Base-by-base conservation (phyloP, 2,888 invertebrate species). In the Chelonus formosanus region DNA sequence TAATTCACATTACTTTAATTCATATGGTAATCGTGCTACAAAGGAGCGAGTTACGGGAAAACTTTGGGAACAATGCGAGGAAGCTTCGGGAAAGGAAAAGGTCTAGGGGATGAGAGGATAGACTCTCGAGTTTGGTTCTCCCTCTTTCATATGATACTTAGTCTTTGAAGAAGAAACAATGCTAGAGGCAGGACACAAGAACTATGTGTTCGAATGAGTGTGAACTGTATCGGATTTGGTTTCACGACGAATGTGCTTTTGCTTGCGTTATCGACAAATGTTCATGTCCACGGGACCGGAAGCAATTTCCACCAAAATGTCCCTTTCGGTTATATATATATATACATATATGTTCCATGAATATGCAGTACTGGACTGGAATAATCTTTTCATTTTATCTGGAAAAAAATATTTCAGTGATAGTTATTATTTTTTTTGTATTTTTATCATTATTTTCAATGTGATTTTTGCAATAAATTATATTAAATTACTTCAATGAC, bases 1-100 rank as follows among this genome's bases (percentile, higher is more conserved):
- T 91, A 90, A 90, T 91, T 91, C 90, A 91, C 88, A 83, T 86
- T 88, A 89, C 89, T 90, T 91, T 91, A 90, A 91, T 91, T 91
- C 91, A 91, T 90, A 91, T 91, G 91, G 90, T 90, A 91, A 91
- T 90, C 87, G 88, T 86, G 73, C 71, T 73, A 72, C 67, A 70
- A 67, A 74, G 75, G 75, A 67, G 71, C 74, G 74, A 75, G 75
- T 75, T 75, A 76, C 72, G 70, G 76, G 76, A 80, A 81, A 84
- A 82, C 80, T 82, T 83, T 82, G 70, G 73, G 75, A 75, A 81
- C 83, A 82, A 83, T 82, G 76, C 78, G 75, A 76, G 75, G 78
- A 77, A 80, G 79, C 80, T 75, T 67, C 67, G 61, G 61, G 53
- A 61, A 61, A 53, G 32, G 61, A 40, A 40, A 61, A 61, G 53